Evolutionary conservation across 2,888 invertebrate genomes (phyloP), one percentile per base, ranked within the genome.

Genomic region (Microctonus hyperodae): DNA sequence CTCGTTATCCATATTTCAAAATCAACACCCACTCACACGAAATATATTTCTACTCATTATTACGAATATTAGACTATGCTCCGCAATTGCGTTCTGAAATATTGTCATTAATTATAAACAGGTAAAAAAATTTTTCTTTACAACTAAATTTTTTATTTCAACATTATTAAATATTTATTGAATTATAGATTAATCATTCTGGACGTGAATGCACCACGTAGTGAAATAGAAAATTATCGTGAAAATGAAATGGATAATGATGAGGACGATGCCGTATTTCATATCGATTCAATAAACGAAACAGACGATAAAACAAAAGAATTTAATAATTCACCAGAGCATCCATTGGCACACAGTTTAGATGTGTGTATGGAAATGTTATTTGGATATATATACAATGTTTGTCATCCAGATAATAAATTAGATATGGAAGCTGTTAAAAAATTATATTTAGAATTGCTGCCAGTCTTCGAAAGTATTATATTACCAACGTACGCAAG

Each of bases 401-500:
- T 88, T 73, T 87, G 90, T 72, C 87, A 89, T 64, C 79, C 84
- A 58, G 63, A 79, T 10, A 82, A 78, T 57, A 78, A 79, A 57
- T 85, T 85, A 33, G 82, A 86, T 68, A 78, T 89, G 56, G 84
- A 88, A 69, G 71, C 73, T 1, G 68, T 83, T 68, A 78, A 73
- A 76, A 80, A 63, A 58, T 78, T 91, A 23, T 91, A 90, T 78
- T 82, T 86, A 37, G 88, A 90, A 70, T 73, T 91, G 57, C 77
- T 94, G 69, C 85, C 85, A 69, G 88, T 91, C 2, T 97, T 97
- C 83, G 94, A 96, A 75, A 89, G 89, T 76, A 86, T 93, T 40
- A 88, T 97, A 72, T 84, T 97, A 68, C 92, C 93, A 0, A 95
- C 95, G 0, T 91, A 95, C 83, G 93, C 92, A 31, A 92, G 92